phyloP scores from a whole-genome alignment of 2,797 vertebrate genomes.

The Gastrophryne carolinensis region DNA sequence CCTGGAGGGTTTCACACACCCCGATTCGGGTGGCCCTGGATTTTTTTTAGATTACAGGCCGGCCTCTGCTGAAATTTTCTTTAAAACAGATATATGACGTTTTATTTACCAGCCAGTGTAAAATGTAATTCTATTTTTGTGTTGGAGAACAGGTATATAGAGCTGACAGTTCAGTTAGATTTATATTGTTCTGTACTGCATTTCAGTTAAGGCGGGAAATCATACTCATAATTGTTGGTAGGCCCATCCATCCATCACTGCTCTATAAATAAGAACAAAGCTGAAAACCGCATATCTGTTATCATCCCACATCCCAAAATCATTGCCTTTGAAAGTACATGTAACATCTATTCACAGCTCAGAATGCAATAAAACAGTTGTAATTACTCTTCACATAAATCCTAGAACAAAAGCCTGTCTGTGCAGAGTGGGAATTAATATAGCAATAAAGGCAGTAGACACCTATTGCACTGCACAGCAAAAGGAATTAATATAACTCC shows the following conservation, averaged over 20 bases:
- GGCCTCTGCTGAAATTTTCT: no score
- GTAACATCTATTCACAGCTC: slow-evolving; percentile 8
- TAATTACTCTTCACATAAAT: slow-evolving; percentile 38
- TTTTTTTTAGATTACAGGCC: no score
- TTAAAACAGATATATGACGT: background rate
- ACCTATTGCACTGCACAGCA: slow-evolving; percentile 15
- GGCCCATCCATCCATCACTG: no score
- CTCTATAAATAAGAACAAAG: no score
- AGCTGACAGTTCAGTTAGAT: background rate
- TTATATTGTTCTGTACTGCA: background rate
- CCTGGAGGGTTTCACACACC: no score
- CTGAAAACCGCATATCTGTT: background rate
- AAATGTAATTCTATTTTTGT: background rate
- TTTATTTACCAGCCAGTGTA: background rate
- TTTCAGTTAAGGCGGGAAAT: no score
- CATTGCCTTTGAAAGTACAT: background rate
- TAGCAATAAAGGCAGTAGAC: slow-evolving; percentile 32
- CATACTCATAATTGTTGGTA: no score
- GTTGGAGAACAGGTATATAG: background rate
- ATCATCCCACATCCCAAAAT: background rate
- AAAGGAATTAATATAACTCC: slow-evolving; percentile 17
- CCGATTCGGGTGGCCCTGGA: no score
- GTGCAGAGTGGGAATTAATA: slow-evolving; percentile 34
- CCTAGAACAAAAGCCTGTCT: slow-evolving; percentile 10
- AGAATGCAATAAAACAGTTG: slow-evolving; percentile 4